Evolutionary conservation across 2,113 vertebrate species (phyloP), one percentile per base, ranked within the genome.

Genomic region (Mustela lutreola): DNA sequence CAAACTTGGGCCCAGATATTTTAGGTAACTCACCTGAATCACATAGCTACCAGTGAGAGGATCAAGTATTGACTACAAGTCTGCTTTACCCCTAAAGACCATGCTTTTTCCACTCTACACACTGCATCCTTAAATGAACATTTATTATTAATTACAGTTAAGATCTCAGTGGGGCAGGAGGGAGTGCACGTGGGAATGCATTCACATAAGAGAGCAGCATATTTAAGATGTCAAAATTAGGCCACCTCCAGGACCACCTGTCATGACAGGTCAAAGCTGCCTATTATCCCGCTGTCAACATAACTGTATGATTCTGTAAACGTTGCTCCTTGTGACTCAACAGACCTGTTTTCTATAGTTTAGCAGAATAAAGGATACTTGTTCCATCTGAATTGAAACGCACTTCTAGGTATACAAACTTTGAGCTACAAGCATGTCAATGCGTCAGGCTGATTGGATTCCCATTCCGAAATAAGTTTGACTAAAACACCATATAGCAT

Each of bases 401-500:
- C 0, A 82, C 60, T 86, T 96, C 0, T 71, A 91, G 82, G 14
- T 36, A 65, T 62, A 75, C 4, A 4, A 53, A 58, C 4, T 88
- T 79, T 7, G 5, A 73, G 45, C 24, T 93, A 86, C 91, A 67
- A 21, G 39, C 60, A 89, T 12, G 1, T n/a, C 39, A 67, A 39
- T 76, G 15, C 87, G 33, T 92, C 67, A 78, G 14, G 4, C 9
- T 89, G 45, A 85, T 33, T 87, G 42, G 95, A 90, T 94, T 75
- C 18, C 10, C 36, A 53, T 63, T 89, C 62, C 58, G n/a, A 89
- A 87, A 80, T n/a, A 65, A 88, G 26, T 80, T 87, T 10, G 36
- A 16, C 33, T 65, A 78, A 96, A 96, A 94, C 26, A 71, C 24
- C n/a, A 1, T 48, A 81, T 94, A 87, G 18, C 16, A 88, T 60